Evolutionary conservation across 2,888 invertebrate genomes (phyloP).

Genomic region (Syrphus vitripennis): DNA sequence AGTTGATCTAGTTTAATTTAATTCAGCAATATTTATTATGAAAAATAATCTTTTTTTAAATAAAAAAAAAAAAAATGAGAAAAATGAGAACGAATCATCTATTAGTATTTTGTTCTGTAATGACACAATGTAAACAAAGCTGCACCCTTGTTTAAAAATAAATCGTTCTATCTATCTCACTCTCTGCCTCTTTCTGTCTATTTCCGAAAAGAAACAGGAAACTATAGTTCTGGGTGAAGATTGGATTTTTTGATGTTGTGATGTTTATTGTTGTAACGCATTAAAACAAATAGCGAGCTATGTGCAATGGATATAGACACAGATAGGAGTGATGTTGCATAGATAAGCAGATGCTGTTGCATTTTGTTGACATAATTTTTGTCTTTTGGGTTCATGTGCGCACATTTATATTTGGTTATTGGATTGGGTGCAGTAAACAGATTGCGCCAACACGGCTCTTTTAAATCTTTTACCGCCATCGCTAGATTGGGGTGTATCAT

Average conservation of each 20-base stretch:
- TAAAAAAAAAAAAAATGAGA: neutral
- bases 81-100: constrained; percentile 25
- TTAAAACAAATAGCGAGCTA: neutral
- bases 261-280: constrained; percentile 30
- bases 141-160: constrained; percentile 66
- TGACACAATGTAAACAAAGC: constrained; percentile 47
- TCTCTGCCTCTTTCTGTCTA: neutral
- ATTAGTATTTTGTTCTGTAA: neutral
- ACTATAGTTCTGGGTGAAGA: constrained; percentile 4
- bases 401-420: constrained; percentile 42
- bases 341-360: constrained; percentile 57
- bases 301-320: constrained; percentile 5
- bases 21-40: constrained; percentile 34
- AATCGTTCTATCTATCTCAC: neutral
- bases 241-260: constrained; percentile 7
- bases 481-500: neutral
- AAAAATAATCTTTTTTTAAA: constrained; percentile 26
- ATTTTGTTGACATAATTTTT: constrained; percentile 64
- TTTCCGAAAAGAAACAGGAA: constrained; percentile 32
- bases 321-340: neutral
- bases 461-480: neutral
- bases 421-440: constrained; percentile 1
- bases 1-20: constrained; percentile 49
- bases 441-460: constrained; percentile 14
- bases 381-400: constrained; percentile 32